Conservation (phyloP, 2,888 invertebrate species). For the Frankliniella intonsa region DNA sequence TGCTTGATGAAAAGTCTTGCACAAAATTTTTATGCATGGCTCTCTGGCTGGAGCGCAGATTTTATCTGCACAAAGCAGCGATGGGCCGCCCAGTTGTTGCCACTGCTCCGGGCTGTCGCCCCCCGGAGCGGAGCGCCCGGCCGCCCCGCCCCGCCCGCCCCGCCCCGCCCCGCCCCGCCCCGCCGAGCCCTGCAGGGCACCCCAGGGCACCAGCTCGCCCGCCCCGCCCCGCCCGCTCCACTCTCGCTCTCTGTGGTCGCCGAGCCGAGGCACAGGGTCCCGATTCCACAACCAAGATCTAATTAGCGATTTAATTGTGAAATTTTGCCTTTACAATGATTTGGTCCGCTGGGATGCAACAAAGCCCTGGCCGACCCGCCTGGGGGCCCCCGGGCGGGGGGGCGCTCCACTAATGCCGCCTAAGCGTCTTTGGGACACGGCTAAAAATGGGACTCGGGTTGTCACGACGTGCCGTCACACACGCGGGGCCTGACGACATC, state of each 20-base stretch:
- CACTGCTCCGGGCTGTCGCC: too few species aligned
- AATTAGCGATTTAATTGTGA: conserved; percentile 10
- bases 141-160: too few species aligned
- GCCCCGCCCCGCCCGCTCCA: too few species aligned
- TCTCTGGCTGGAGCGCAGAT: not conserved
- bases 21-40: not conserved
- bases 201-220: too few species aligned
- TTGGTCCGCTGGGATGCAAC: not conserved
- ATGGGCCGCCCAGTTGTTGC: not conserved
- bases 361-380: not conserved
- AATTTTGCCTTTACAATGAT: not conserved
- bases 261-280: too few species aligned
- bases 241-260: too few species aligned
- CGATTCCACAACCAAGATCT: not conserved
- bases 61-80: not conserved
- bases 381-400: not conserved
- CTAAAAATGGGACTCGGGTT: not conserved
- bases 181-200: too few species aligned
- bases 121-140: too few species aligned
- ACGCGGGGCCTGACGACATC: too few species aligned
- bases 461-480: too few species aligned
- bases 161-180: too few species aligned
- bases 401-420: not conserved
- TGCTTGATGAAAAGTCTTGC: too few species aligned
- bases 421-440: not conserved